These are phyloP conservation scores for Pterocles gutturalis DNA, from an alignment of 2,113 vertebrate genomes.

Conservation along the genomic window DNA sequence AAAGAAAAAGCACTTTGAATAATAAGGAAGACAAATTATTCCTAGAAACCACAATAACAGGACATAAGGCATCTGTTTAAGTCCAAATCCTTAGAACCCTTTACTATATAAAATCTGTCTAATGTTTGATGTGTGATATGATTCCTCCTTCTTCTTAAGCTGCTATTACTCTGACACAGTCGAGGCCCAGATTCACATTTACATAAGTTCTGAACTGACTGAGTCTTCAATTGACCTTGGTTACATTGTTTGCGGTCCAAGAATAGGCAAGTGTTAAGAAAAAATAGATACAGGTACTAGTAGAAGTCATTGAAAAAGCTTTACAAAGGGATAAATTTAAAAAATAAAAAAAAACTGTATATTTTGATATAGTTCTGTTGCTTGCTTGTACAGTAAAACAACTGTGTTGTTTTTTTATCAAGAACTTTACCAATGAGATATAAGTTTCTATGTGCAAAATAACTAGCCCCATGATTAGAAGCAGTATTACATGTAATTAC, in stretches of 20 bases:
- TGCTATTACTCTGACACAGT: slow-evolving; percentile 81
- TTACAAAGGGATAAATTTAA: slow-evolving; percentile 70
- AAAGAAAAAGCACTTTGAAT: slow-evolving; percentile 84
- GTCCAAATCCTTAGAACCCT: slow-evolving; percentile 74
- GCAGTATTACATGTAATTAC: slow-evolving; percentile 82
- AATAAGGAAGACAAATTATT: slow-evolving; percentile 62
- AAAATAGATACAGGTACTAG: slow-evolving; percentile 67
- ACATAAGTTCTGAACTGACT: slow-evolving; percentile 54
- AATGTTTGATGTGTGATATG: slow-evolving; percentile 72
- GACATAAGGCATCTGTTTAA: slow-evolving; percentile 69
- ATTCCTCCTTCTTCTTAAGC: slow-evolving; percentile 79
- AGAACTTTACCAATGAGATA: slow-evolving; percentile 80
- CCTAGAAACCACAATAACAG: slow-evolving; percentile 69
- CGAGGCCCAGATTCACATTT: slow-evolving; percentile 70
- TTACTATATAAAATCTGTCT: slow-evolving; percentile 73
- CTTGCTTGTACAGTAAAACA: slow-evolving; percentile 79
- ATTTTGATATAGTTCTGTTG: slow-evolving; percentile 80
- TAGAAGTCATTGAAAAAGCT: slow-evolving; percentile 71
- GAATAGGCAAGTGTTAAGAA: slow-evolving; percentile 68
- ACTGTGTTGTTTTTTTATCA: slow-evolving; percentile 77
- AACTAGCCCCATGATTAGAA: slow-evolving; percentile 78
- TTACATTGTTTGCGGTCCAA: slow-evolving; percentile 44
- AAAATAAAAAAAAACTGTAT: slow-evolving; percentile 66
- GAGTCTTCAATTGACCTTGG: slow-evolving; percentile 60
- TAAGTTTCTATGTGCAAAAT: slow-evolving; percentile 81